Conservation (phyloP, 2,888 invertebrate species). For the Ennomos erosarius region DNA sequence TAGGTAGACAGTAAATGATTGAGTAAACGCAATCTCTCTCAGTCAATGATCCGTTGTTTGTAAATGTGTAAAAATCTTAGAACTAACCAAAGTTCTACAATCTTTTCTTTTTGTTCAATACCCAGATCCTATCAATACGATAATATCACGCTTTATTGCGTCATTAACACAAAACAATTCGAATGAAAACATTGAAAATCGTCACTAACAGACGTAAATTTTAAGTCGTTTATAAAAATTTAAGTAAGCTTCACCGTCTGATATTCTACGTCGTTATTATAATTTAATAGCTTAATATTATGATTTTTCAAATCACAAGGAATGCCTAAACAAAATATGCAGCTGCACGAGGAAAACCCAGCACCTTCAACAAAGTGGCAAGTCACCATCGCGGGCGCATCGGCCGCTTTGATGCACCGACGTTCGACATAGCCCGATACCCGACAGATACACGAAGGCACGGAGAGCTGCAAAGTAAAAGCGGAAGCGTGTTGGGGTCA, state of each 20-base stretch:
- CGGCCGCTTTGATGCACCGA: constrained; percentile 81
- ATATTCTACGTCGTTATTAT: too few species aligned
- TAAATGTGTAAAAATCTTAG: too few species aligned
- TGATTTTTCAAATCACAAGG: constrained; percentile 45
- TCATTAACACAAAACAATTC: too few species aligned
- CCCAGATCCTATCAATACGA: too few species aligned
- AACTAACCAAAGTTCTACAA: too few species aligned
- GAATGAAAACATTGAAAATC: too few species aligned
- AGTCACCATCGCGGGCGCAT: constrained; percentile 79
- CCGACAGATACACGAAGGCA: constrained; percentile 78
- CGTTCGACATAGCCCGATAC: constrained; percentile 80
- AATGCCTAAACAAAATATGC: constrained; percentile 44
- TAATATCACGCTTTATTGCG: too few species aligned
- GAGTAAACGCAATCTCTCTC: constrained; percentile 30
- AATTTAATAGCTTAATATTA: constrained; percentile 4
- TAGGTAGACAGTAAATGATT: constrained; percentile 55
- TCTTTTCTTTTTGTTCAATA: too few species aligned
- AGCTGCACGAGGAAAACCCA: constrained; percentile 68
- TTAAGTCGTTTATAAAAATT: too few species aligned
- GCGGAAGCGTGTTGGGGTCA: constrained; percentile 43
- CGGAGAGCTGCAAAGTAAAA: constrained; percentile 45
- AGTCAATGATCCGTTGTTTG: background rate
- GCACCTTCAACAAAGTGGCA: constrained; percentile 65
- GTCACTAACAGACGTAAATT: too few species aligned
- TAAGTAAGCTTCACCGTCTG: too few species aligned